Evolutionary conservation across 2,888 invertebrate genomes (phyloP).

Genomic region (Calliopum simillimum): DNA sequence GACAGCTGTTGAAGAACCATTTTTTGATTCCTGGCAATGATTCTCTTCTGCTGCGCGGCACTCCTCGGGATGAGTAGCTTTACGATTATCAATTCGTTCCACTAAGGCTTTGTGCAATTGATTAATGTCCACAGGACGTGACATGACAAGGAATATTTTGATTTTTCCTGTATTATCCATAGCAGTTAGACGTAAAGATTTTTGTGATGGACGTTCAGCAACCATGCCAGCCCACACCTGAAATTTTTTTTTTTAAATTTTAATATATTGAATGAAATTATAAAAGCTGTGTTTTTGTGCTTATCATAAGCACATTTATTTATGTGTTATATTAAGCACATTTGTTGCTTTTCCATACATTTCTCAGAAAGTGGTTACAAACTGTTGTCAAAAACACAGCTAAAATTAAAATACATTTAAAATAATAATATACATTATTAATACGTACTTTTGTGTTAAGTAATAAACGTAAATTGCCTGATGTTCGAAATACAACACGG

Average conservation of each 20-base stretch:
- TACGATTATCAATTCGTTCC: slow-evolving; percentile 69
- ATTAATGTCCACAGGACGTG: slow-evolving; percentile 77
- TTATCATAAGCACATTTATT: no score
- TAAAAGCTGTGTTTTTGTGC: no score
- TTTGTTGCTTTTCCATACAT: not conserved
- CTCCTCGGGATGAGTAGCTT: slow-evolving; percentile 61
- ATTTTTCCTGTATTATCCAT: slow-evolving; percentile 85
- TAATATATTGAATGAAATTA: no score
- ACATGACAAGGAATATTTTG: slow-evolving; percentile 87
- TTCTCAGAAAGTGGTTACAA: slow-evolving; percentile 34
- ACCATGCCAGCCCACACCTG: slow-evolving; percentile 92
- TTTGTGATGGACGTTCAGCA: slow-evolving; percentile 86
- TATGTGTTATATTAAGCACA: no score
- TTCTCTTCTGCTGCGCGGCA: slow-evolving; percentile 43
- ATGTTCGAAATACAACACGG: slow-evolving; percentile 87
- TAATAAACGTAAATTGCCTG: slow-evolving; percentile 89
- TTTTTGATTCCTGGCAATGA: slow-evolving; percentile 48
- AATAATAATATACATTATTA: not conserved
- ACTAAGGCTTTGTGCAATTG: slow-evolving; percentile 75
- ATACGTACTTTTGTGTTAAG: slow-evolving; percentile 85
- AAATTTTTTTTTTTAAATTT: not conserved
- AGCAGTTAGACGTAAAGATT: slow-evolving; percentile 89
- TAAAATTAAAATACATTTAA: slow-evolving; percentile 25
- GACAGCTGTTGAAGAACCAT: slow-evolving; percentile 43
- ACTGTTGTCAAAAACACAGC: slow-evolving; percentile 26